phyloP scores from a whole-genome alignment of 2,888 invertebrate species.

The Trachelus tabidus region DNA sequence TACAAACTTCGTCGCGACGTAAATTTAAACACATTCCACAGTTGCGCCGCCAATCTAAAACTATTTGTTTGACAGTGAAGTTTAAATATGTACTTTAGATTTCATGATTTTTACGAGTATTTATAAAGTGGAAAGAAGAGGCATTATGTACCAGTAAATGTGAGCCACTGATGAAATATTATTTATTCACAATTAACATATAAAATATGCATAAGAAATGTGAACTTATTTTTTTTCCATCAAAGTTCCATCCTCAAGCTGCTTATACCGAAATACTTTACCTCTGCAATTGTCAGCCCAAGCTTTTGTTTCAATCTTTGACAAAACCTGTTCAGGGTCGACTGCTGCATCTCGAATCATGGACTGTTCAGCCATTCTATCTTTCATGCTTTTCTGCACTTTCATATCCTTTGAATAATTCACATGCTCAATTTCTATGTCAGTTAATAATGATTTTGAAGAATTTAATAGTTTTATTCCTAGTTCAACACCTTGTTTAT shows the following conservation, averaged over 20 bases:
- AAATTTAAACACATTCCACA: no score
- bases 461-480: slow-evolving; percentile 49
- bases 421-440: slow-evolving; percentile 8
- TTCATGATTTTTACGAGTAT: no score
- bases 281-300: slow-evolving; percentile 47
- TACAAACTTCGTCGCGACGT: no score
- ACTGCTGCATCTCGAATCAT: slow-evolving; percentile 48
- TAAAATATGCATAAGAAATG: not conserved
- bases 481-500: slow-evolving; percentile 1
- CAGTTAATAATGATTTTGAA: slow-evolving; percentile 31
- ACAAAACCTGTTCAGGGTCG: slow-evolving; percentile 43
- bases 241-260: slow-evolving; percentile 40
- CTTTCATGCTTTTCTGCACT: slow-evolving; percentile 9
- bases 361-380: slow-evolving; percentile 6
- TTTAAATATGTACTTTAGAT: no score
- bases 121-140: no score
- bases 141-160: no score
- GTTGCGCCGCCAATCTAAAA: no score
- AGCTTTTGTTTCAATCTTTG: slow-evolving; percentile 42
- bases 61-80: no score
- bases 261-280: slow-evolving; percentile 51
- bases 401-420: slow-evolving; percentile 1
- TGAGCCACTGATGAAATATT: no score
- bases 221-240: slow-evolving; percentile 32
- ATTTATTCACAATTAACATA: not conserved